Percentiles rank a stretch among this genome's conserved stretches.
Evolutionary conservation across 2,888 invertebrate genomes (phyloP).

Genomic region (Campopleginae sp.): DNA sequence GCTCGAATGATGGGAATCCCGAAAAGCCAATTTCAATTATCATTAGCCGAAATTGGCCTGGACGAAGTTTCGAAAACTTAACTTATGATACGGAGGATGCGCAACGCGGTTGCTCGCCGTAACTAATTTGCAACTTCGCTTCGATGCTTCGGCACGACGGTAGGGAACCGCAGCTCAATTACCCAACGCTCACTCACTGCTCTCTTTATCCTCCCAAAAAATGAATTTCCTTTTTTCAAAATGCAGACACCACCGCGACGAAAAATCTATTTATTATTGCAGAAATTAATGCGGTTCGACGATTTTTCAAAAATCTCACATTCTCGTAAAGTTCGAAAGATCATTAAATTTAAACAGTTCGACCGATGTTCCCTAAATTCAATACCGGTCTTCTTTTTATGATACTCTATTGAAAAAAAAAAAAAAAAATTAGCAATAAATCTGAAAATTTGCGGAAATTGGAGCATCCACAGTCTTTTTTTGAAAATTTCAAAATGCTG

Average conservation of each 20-base stretch:
- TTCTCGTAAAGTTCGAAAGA: too few relatives aligned
- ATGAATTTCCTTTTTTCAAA: neutral
- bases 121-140: constrained; percentile 17
- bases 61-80: constrained; percentile 10
- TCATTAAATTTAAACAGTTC: too few relatives aligned
- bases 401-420: too few relatives aligned
- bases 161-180: neutral
- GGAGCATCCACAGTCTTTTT: too few relatives aligned
- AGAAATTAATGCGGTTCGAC: too few relatives aligned
- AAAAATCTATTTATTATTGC: neutral
- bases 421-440: too few relatives aligned
- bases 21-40: constrained; percentile 11
- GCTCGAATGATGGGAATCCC: neutral
- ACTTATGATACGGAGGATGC: neutral
- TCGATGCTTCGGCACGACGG: neutral
- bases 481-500: too few relatives aligned
- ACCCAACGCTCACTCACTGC: neutral
- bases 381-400: too few relatives aligned
- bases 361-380: too few relatives aligned
- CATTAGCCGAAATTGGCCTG: neutral
- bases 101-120: neutral
- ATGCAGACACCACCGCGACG: neutral
- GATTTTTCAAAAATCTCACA: too few relatives aligned
- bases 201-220: neutral
- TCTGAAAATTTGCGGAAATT: too few relatives aligned